A percentile compares a stretch with the other conserved stretches of the same genome.
These are phyloP conservation scores for Pseudomugil tenellus DNA, from an alignment of 2,797 vertebrate genomes.

Conservation along the genomic window DNA sequence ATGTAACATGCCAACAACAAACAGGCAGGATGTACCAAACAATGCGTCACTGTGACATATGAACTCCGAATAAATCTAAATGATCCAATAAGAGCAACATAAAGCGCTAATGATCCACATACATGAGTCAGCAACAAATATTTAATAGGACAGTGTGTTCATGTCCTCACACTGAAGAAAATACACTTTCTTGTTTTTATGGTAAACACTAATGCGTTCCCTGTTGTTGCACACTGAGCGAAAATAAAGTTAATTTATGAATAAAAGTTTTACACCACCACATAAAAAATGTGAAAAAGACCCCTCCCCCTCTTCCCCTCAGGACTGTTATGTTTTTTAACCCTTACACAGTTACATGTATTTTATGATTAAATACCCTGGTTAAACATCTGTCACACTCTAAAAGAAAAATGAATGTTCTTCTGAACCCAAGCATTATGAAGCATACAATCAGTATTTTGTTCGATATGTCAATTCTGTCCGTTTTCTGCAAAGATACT, in stretches of 20 bases:
- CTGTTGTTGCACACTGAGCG: too few species aligned
- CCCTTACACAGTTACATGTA: too few species aligned
- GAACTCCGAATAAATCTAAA: background rate
- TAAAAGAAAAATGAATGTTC: background rate
- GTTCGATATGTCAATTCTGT: background rate
- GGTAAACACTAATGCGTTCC: too few species aligned
- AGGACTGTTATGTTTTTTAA: too few species aligned
- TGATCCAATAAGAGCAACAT: background rate
- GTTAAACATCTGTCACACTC: background rate
- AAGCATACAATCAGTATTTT: background rate
- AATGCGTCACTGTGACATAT: slow-evolving; percentile 13
- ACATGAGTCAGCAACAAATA: background rate
- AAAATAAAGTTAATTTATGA: too few species aligned
- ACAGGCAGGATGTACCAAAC: slow-evolving; percentile 19
- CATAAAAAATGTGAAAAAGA: too few species aligned
- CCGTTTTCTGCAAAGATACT: background rate
- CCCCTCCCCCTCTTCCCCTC: too few species aligned
- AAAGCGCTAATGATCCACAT: background rate
- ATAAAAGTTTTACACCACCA: too few species aligned
- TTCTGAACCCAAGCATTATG: background rate
- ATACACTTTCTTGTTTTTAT: too few species aligned
- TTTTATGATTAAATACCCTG: background rate
- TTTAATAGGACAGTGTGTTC: background rate
- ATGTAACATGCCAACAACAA: slow-evolving; percentile 43
- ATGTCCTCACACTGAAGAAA: background rate